phyloP scores from a whole-genome alignment of 2,797 vertebrate genomes.

The Acanthopagrus latus region DNA sequence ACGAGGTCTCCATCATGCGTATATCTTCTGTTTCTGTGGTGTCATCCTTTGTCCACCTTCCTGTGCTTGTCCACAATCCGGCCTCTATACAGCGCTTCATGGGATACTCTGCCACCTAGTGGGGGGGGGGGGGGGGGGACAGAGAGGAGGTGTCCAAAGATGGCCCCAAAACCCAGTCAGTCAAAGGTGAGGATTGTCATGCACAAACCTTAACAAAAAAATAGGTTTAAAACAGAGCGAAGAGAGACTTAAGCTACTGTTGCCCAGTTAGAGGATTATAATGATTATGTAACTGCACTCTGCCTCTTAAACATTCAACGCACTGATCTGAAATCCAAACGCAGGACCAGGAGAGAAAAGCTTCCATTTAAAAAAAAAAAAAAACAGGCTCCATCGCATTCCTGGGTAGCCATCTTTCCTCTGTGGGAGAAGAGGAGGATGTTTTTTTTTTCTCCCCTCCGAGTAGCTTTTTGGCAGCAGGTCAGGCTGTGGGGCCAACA shows the following conservation, averaged over 20 bases:
- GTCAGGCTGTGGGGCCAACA: slow-evolving; percentile 50
- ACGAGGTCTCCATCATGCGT: slow-evolving; percentile 96
- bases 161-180: neutral
- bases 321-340: slow-evolving; percentile 24
- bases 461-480: slow-evolving; percentile 55
- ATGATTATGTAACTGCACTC: slow-evolving; percentile 34
- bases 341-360: neutral
- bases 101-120: slow-evolving; percentile 86
- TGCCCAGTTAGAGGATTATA: slow-evolving; percentile 47
- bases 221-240: neutral
- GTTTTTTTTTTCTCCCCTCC: slow-evolving; percentile 16
- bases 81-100: slow-evolving; percentile 87
- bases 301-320: slow-evolving; percentile 6
- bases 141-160: neutral
- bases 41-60: slow-evolving; percentile 89
- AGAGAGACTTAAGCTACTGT: slow-evolving; percentile 6
- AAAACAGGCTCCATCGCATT: slow-evolving; percentile 31
- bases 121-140: slow-evolving; percentile 36
- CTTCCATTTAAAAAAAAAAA: slow-evolving; percentile 29
- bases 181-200: neutral
- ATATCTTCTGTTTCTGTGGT: slow-evolving; percentile 89
- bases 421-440: slow-evolving; percentile 14
- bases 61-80: slow-evolving; percentile 85
- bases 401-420: slow-evolving; percentile 23
- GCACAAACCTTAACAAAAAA: slow-evolving; percentile 8